A percentile compares a stretch with the other conserved stretches of the same genome.
phyloP scores from a whole-genome alignment of 2,888 invertebrate genomes.

The Dryocosmus kuriphilus region DNA sequence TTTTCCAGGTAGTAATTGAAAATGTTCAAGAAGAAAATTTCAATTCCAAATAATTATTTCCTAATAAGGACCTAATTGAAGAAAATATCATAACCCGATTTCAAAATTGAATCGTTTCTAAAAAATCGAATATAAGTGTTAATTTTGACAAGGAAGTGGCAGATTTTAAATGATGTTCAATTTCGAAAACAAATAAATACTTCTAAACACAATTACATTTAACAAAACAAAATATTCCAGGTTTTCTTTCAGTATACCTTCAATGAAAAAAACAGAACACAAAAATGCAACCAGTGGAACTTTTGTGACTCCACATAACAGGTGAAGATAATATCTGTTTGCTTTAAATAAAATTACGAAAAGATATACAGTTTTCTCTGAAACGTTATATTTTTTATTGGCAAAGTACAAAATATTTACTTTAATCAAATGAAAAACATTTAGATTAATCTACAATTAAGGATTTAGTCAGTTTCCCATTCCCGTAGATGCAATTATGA shows the following conservation, averaged over 20 bases:
- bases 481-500: not conserved
- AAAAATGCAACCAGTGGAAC: slow-evolving; percentile 31
- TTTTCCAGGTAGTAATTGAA: not conserved
- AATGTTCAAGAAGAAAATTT: not conserved
- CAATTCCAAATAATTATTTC: too few relatives aligned
- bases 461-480: not conserved
- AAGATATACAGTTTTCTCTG: not conserved
- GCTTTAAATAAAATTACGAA: slow-evolving; percentile 18
- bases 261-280: slow-evolving; percentile 38
- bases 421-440: not conserved
- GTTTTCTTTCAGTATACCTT: slow-evolving; percentile 32
- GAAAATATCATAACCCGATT: too few relatives aligned
- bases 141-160: not conserved
- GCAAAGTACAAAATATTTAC: not conserved
- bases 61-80: too few relatives aligned
- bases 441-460: not conserved
- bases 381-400: not conserved
- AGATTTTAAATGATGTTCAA: not conserved
- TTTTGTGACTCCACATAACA: slow-evolving; percentile 31
- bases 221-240: slow-evolving; percentile 37
- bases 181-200: not conserved
- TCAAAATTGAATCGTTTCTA: too few relatives aligned
- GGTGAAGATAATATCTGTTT: slow-evolving; percentile 26
- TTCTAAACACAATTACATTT: slow-evolving; percentile 2
- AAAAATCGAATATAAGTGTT: too few relatives aligned